A percentile compares a stretch with the other conserved stretches of the same genome.
Evolutionary conservation across 1,140 invertebrate genomes (phyloP).

Genomic region (Leptopilina clavipes): DNA sequence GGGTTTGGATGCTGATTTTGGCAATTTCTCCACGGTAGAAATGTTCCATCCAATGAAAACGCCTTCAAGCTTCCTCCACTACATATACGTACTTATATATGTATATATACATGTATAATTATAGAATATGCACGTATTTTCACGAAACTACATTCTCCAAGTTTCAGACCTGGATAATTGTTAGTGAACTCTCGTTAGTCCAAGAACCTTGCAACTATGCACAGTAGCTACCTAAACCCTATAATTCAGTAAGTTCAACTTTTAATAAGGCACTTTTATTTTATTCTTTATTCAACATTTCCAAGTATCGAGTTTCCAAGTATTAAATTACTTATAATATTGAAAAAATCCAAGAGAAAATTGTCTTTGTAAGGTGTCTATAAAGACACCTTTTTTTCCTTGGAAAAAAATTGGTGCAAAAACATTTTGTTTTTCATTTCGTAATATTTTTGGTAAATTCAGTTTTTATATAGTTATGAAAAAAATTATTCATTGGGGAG

Average conservation of each 20-base stretch:
- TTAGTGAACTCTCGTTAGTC: constrained; percentile 22
- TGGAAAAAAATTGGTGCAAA: too few species aligned
- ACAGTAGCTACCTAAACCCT: constrained; percentile 4
- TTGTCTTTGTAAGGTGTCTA: too few species aligned
- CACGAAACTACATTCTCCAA: constrained; percentile 2
- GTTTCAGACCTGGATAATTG: constrained; percentile 9
- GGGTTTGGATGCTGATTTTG: constrained; percentile 47
- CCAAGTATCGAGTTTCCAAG: background rate
- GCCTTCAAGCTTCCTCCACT: background rate
- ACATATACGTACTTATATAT: too few species aligned
- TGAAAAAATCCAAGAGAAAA: too few species aligned
- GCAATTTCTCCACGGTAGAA: constrained; percentile 42
- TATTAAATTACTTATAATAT: background rate
- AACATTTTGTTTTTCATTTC: too few species aligned
- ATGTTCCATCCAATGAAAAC: background rate
- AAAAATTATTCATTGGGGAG: background rate
- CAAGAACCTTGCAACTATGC: constrained; percentile 22
- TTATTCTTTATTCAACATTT: background rate
- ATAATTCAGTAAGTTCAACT: background rate
- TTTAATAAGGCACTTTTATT: constrained; percentile 4
- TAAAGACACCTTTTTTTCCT: too few species aligned
- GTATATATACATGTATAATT: background rate
- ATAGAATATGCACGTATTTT: constrained; percentile 10
- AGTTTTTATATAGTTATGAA: too few species aligned
- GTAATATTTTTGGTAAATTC: too few species aligned